Conservation (phyloP, 2,113 vertebrate genomes). For the Struthidea cinerea region DNA sequence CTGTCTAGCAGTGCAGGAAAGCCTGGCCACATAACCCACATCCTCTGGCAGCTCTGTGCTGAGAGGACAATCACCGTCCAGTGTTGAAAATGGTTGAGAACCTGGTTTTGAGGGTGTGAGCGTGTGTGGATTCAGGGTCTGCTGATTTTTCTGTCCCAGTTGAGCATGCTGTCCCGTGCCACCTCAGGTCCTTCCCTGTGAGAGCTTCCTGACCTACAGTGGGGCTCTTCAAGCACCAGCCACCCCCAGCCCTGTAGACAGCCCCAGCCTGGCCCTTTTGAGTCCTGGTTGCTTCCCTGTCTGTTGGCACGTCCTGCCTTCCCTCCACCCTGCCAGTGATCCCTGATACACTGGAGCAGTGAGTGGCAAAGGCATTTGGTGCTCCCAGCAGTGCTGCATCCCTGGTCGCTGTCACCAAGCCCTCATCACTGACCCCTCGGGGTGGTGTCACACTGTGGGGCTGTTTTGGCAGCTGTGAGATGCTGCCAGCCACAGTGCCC, state of each 20-base stretch:
- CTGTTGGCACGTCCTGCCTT: neutral
- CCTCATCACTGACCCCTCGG: neutral
- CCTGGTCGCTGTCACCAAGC: accelerated
- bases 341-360: accelerated
- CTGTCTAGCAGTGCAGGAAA: neutral
- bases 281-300: neutral
- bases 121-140: neutral
- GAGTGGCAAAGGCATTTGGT: neutral
- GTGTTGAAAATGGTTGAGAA: neutral
- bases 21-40: neutral
- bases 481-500: neutral
- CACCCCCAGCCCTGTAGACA: accelerated
- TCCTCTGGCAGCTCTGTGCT: neutral
- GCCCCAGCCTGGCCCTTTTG: neutral
- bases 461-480: neutral
- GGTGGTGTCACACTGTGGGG: neutral
- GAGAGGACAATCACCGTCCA: neutral
- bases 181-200: neutral
- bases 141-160: neutral
- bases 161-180: accelerated
- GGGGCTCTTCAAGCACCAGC: neutral
- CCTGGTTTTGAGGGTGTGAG: neutral
- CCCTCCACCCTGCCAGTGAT: neutral
- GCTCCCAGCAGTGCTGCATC: neutral
- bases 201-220: neutral